These are phyloP conservation scores for Perizoma flavofasciatum DNA, from an alignment of 2,888 invertebrate species.

Conservation along the genomic window DNA sequence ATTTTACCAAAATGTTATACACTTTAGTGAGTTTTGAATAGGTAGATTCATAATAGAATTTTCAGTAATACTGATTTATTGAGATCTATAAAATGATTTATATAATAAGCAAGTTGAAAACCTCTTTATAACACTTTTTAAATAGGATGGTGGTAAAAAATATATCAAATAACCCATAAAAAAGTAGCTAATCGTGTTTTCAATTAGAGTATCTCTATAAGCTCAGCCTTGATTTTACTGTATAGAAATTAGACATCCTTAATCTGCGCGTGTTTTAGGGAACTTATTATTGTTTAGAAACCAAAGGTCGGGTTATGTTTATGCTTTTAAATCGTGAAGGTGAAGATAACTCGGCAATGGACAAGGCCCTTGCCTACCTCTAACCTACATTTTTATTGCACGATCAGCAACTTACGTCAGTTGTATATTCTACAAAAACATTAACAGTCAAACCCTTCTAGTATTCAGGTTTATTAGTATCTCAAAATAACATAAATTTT, in stretches of 20 bases:
- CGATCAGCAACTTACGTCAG: slow-evolving; percentile 1
- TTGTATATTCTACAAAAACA: background rate
- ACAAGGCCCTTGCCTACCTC: slow-evolving; percentile 49
- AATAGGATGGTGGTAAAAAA: slow-evolving; percentile 26
- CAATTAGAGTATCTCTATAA: slow-evolving; percentile 30
- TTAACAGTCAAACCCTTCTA: slow-evolving; percentile 1
- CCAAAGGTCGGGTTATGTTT: slow-evolving; percentile 58
- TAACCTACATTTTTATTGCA: slow-evolving; percentile 53
- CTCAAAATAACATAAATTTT: too few relatives aligned
- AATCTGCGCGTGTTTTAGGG: slow-evolving; percentile 60
- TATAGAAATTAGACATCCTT: slow-evolving; percentile 52
- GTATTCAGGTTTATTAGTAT: background rate
- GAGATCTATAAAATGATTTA: slow-evolving; percentile 27
- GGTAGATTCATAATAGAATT: slow-evolving; percentile 9
- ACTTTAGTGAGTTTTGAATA: background rate
- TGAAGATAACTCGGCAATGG: slow-evolving; percentile 52
- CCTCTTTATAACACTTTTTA: slow-evolving; percentile 17
- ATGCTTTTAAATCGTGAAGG: slow-evolving; percentile 63
- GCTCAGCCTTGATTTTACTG: slow-evolving; percentile 47
- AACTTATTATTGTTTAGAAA: slow-evolving; percentile 59
- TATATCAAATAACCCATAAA: slow-evolving; percentile 31
- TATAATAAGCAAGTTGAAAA: slow-evolving; percentile 22
- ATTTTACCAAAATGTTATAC: background rate
- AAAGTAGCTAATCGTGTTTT: slow-evolving; percentile 5
- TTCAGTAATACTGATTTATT: slow-evolving; percentile 29